These are phyloP conservation scores for Drosophila busckii DNA, from an alignment of 1,140 invertebrate species.

Conservation along the genomic window DNA sequence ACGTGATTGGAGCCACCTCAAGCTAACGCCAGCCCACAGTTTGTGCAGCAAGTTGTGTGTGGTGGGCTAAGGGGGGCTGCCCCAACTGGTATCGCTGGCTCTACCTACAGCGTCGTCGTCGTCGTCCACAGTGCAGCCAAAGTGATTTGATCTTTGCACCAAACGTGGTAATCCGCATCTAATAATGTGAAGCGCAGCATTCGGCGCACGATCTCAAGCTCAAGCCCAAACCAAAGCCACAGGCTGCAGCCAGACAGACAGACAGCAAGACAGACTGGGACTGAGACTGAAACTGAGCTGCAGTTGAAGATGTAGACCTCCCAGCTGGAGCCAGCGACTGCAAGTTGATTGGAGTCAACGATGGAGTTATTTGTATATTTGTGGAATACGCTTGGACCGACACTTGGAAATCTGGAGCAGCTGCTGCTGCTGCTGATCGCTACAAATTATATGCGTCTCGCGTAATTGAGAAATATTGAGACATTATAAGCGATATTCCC, in stretches of 20 bases:
- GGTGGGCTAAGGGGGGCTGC: too few species aligned
- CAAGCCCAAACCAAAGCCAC: conserved; percentile 1
- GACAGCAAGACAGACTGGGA: conserved; percentile 3
- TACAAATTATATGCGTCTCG: conserved; percentile 73
- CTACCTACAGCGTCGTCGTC: conserved; percentile 13
- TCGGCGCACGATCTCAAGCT: conserved; percentile 61
- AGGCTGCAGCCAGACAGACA: not conserved
- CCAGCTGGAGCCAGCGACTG: conserved; percentile 46
- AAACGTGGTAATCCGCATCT: conserved; percentile 77
- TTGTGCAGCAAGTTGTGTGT: too few species aligned
- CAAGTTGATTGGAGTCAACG: conserved; percentile 75
- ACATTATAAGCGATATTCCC: conserved; percentile 61
- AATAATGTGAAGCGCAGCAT: conserved; percentile 76
- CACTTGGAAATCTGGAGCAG: conserved; percentile 21
- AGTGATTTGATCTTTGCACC: conserved; percentile 77
- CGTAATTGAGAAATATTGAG: conserved; percentile 75
- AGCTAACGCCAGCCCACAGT: conserved; percentile 60
- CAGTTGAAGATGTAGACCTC: conserved; percentile 53
- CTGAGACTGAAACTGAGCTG: conserved; percentile 29
- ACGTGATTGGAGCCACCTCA: conserved; percentile 74
- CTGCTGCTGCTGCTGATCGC: conserved; percentile 43
- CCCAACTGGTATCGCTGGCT: not conserved
- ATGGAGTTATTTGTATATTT: conserved; percentile 76
- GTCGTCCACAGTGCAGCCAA: too few species aligned
- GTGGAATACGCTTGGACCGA: conserved; percentile 22